Evolutionary conservation across 2,888 invertebrate genomes (phyloP), one percentile per base, ranked within the genome.

Genomic region (Junonia oenone): DNA sequence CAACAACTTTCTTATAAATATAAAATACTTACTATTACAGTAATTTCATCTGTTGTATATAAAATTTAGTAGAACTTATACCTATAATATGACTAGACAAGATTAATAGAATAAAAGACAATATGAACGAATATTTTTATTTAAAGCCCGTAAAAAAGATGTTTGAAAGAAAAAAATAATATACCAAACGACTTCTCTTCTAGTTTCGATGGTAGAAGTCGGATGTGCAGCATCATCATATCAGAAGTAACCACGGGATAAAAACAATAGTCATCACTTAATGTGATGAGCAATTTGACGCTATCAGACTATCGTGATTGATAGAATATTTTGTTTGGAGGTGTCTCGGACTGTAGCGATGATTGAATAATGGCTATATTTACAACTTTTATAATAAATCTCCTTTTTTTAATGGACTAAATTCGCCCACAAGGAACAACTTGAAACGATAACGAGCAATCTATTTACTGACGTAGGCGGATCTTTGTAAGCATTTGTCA

Each of bases 251-350:
- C 51, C 45, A 29, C 31, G 51, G 43, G 55, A 55, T 60, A 63
- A 63, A 62, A 64, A 63, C 64, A 62, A 65, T 61, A 65, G 65
- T 65, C 65, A 65, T 63, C 59, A 51, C 55, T 58, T 56, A 51
- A 61, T 55, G 58, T 57, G 56, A 58, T 63, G 63, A 64, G 59
- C 56, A 62, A 62, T 62, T 57, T 56, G 56, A 53, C n/a, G n/a
- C 35, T 58, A 60, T 57, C 59, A 45, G 50, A 50, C 40, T 47
- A 46, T 54, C 46, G 51, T 53, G 31, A 38, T 43, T 31, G 38
- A 51, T 38, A 51, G 55, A 50, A 47, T 45, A 45, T 19, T 50
- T 14, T 31, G 45, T 47, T 53, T 26, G 6, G 40, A 48, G 40
- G 31, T 40, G 38, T 17, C 38, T 35, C 6, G 35, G 14, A n/a